Evolutionary conservation across 1,140 invertebrate genomes (phyloP).

Genomic region (Epicauta chinensis): DNA sequence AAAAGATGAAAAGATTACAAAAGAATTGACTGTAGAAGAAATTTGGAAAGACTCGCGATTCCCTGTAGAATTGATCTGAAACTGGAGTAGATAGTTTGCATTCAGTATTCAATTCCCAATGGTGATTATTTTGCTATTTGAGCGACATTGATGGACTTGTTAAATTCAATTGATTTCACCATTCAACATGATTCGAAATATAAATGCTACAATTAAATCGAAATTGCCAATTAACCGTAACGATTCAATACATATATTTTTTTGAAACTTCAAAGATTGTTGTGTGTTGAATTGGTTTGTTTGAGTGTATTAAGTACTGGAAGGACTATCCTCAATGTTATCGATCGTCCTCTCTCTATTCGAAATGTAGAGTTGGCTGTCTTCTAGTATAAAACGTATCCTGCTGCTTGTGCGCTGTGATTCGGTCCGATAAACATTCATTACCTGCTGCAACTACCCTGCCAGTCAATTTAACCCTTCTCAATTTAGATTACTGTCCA

Average conservation of each 20-base stretch:
- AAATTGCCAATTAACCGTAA: too few species aligned
- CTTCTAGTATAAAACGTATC: background rate
- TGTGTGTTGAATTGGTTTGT: background rate
- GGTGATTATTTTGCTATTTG: background rate
- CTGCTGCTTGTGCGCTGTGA: slow-evolving; percentile 24
- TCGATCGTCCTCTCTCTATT: slow-evolving; percentile 6
- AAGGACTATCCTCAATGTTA: slow-evolving; percentile 1
- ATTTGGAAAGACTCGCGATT: too few species aligned
- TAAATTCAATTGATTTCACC: too few species aligned
- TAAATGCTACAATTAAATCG: too few species aligned
- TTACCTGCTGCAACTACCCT: slow-evolving; percentile 28
- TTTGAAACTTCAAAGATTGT: background rate
- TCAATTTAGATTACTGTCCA: slow-evolving; percentile 39
- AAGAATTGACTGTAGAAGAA: too few species aligned
- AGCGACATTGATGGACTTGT: background rate
- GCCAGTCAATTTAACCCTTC: slow-evolving; percentile 36
- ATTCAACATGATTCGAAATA: too few species aligned
- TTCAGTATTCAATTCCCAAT: background rate
- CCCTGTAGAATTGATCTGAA: too few species aligned
- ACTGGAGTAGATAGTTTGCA: too few species aligned
- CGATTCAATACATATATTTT: too few species aligned
- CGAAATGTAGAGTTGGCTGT: slow-evolving; percentile 10
- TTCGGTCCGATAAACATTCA: slow-evolving; percentile 38
- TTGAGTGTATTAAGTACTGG: slow-evolving; percentile 2
- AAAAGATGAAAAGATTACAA: too few species aligned